phyloP scores from a whole-genome alignment of 2,797 vertebrate genomes.

The Crocidura indochinensis region DNA sequence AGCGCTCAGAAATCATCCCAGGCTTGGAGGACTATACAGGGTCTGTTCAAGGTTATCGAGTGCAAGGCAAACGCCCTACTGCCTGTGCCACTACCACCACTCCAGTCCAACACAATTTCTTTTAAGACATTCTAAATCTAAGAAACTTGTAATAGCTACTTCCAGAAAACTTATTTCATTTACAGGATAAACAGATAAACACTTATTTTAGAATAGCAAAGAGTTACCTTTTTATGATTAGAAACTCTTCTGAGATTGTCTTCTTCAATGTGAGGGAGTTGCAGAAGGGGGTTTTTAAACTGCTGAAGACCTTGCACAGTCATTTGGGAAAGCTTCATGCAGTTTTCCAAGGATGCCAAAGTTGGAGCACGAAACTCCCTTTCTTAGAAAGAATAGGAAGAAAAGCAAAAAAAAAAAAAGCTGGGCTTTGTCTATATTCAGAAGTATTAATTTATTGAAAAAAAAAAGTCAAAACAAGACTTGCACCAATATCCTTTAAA shows the following conservation, averaged over 20 bases:
- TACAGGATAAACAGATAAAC: conserved; percentile 48
- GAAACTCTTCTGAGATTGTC: conserved; percentile 97
- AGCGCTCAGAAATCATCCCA: no score
- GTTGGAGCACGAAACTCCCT: conserved; percentile 96
- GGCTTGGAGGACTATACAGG: no score
- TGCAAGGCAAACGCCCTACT: no score
- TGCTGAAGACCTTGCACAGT: conserved; percentile 98
- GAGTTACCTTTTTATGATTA: conserved; percentile 95
- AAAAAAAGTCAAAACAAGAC: conserved; percentile 40
- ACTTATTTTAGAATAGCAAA: conserved; percentile 44
- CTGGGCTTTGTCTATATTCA: conserved; percentile 76
- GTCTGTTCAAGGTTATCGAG: no score
- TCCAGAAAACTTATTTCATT: conserved; percentile 50
- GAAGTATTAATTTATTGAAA: conserved; percentile 22
- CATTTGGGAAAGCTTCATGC: conserved; percentile 99
- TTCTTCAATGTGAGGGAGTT: conserved; percentile 98
- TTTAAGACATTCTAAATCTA: conserved; percentile 59
- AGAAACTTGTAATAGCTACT: conserved; percentile 36
- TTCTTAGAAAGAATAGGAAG: conserved; percentile 90
- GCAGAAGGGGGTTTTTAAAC: conserved; percentile 97
- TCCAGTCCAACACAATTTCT: not conserved
- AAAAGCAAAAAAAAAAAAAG: conserved; percentile 71
- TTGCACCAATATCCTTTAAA: conserved; percentile 33
- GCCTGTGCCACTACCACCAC: no score
- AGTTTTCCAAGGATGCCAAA: conserved; percentile 97